Percentiles rank a stretch among this genome's conserved stretches.
phyloP scores from a whole-genome alignment of 2,888 invertebrate genomes.

The Odontomyia ornata region DNA sequence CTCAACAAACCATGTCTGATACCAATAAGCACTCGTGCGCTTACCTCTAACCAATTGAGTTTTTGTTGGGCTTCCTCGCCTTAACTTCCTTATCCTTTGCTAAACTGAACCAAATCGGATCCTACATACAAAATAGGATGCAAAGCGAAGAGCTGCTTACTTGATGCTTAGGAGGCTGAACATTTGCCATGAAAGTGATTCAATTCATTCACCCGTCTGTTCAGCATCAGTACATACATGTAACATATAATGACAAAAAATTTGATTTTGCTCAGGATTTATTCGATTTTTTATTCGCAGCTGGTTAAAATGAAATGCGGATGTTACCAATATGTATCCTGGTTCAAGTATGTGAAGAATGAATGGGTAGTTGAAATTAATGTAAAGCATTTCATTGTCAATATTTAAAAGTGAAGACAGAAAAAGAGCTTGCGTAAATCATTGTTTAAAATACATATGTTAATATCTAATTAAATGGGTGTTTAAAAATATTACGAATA shows the following conservation, averaged over 20 bases:
- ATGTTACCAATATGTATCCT: too few species aligned
- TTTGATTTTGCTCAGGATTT: conserved; percentile 24
- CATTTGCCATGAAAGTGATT: conserved; percentile 5
- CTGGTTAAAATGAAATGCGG: background rate
- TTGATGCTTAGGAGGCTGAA: background rate
- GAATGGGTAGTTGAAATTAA: too few species aligned
- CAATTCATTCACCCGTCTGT: background rate
- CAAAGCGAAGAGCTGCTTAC: background rate
- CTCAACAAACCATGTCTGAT: conserved; percentile 24
- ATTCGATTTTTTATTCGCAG: background rate
- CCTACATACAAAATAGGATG: conserved; percentile 10
- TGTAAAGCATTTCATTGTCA: too few species aligned
- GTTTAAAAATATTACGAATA: too few species aligned
- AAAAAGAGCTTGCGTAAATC: too few species aligned
- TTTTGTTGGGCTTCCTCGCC: background rate
- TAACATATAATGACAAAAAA: conserved; percentile 10
- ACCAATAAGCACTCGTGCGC: conserved; percentile 14
- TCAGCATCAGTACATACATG: background rate
- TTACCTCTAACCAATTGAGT: conserved; percentile 13
- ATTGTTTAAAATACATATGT: too few species aligned
- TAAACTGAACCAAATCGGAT: background rate
- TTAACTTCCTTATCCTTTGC: background rate
- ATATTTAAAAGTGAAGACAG: too few species aligned
- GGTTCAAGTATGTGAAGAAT: too few species aligned
- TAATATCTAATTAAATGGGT: too few species aligned